Evolutionary conservation across 2,888 invertebrate genomes (phyloP), one percentile per base, ranked within the genome.

Genomic region (Coremacera marginata): DNA sequence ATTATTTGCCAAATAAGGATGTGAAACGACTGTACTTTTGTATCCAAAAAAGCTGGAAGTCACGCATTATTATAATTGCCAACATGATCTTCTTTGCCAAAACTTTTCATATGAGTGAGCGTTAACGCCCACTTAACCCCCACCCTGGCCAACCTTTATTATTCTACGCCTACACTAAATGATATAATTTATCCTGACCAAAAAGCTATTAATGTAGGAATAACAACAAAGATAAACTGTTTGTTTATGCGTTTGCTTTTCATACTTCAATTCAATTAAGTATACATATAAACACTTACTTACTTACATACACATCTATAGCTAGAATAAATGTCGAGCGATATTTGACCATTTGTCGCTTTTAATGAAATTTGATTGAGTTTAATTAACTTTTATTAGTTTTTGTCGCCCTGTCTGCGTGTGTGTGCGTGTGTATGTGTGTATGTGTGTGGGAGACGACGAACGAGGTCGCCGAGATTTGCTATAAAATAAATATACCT

Each of bases 301-400:
- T 62, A 14, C 3, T 19, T 16, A 8, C 31, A 70, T 9, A 52
- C 34, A 70, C 55, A 70, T n/a, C 8, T 9, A 11, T 25, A 49
- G 27, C n/a, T 34, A 19, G 19, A 44, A 22, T 25, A 68, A 27
- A 51, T 49, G 27, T 68, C 22, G 5, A 3, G 68, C 51, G 49
- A 68, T 25, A 16, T 11, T 65, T 51, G 49, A 74, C 65, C 73
- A 74, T 67, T 74, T 67, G 74, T 74, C 55, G 65, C 52, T 52
- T 67, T 55, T 67, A 67, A 74, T 74, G 65, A 44, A 25, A 71
- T 87, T 88, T 89, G 87, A 89, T 89, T 89, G 88, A 86, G 87
- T 87, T 89, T 88, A 88, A 89, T 89, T 89, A 89, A 88, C 84
- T 87, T 89, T 89, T 86, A 89, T 89, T 89, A 88, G 85, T 86